phyloP scores from a whole-genome alignment of 2,113 vertebrate genomes.

The Phasianus colchicus region DNA sequence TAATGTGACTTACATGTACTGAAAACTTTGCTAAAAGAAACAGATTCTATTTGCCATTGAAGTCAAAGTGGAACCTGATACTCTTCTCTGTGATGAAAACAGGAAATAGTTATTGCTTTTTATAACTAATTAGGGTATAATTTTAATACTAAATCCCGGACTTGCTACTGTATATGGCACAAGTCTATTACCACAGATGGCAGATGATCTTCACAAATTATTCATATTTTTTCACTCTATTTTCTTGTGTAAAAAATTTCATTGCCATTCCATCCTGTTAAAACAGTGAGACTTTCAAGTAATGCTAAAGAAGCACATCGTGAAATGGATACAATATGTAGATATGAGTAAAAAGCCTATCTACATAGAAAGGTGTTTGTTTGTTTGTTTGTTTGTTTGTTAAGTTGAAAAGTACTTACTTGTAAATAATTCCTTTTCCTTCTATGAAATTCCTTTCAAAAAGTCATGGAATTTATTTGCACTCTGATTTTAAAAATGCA shows the following conservation, averaged over 20 bases:
- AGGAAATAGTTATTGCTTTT: background rate
- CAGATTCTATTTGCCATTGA: constrained; percentile 6
- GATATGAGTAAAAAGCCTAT: background rate
- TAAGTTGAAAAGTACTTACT: background rate
- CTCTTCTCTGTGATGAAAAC: background rate
- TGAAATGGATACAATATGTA: background rate
- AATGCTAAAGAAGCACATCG: background rate
- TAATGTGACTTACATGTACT: background rate
- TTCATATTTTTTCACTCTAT: background rate
- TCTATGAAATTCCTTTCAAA: background rate
- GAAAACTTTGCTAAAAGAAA: constrained; percentile 30
- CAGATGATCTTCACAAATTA: constrained; percentile 18
- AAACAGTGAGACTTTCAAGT: background rate
- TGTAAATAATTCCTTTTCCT: background rate
- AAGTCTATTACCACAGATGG: background rate
- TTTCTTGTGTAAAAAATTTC: background rate
- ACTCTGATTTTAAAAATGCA: background rate
- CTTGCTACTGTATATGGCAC: background rate
- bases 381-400: too few relatives aligned
- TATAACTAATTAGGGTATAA: background rate
- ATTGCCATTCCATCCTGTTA: background rate
- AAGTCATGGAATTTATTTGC: background rate
- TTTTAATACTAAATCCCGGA: constrained; percentile 40
- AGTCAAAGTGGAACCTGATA: background rate
- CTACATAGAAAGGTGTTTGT: too few relatives aligned